Conservation (phyloP, 2,113 vertebrate species). For the Istiophorus platypterus region DNA sequence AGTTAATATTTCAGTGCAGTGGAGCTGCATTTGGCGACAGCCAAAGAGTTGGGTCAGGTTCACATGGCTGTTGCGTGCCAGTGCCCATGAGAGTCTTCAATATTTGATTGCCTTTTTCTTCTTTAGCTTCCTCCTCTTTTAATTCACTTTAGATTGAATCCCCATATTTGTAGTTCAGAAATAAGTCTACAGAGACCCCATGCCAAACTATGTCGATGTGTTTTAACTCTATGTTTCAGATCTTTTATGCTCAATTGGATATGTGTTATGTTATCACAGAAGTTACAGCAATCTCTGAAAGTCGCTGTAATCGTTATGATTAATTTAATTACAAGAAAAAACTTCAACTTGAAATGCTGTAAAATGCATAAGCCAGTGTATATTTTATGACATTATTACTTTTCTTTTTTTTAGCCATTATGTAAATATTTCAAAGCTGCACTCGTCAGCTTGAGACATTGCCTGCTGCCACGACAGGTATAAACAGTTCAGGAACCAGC, state of each 20-base stretch:
- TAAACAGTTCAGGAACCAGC: neutral
- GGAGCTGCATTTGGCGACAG: constrained; percentile 70
- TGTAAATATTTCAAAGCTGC: constrained; percentile 13
- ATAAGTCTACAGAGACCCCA: neutral
- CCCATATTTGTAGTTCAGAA: constrained; percentile 39
- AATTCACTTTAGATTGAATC: constrained; percentile 52
- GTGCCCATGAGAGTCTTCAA: constrained; percentile 73
- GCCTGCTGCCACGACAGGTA: neutral
- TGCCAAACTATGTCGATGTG: neutral
- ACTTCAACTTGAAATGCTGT: neutral
- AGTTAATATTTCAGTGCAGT: constrained; percentile 80
- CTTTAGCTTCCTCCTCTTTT: constrained; percentile 62
- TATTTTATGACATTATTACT: constrained; percentile 17
- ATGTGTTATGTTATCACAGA: neutral
- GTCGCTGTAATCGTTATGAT: neutral
- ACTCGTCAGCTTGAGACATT: neutral
- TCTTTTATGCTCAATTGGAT: neutral
- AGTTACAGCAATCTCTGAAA: neutral
- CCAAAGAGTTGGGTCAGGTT: constrained; percentile 68
- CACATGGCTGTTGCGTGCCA: constrained; percentile 73
- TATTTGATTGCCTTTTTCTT: constrained; percentile 77
- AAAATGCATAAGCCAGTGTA: constrained; percentile 1
- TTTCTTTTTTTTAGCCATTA: neutral
- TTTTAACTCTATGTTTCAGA: neutral
- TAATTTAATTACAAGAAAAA: neutral